Evolutionary conservation across 2,113 vertebrate species (phyloP), one percentile per base, ranked within the genome.

Genomic region (Hoplias malabaricus): DNA sequence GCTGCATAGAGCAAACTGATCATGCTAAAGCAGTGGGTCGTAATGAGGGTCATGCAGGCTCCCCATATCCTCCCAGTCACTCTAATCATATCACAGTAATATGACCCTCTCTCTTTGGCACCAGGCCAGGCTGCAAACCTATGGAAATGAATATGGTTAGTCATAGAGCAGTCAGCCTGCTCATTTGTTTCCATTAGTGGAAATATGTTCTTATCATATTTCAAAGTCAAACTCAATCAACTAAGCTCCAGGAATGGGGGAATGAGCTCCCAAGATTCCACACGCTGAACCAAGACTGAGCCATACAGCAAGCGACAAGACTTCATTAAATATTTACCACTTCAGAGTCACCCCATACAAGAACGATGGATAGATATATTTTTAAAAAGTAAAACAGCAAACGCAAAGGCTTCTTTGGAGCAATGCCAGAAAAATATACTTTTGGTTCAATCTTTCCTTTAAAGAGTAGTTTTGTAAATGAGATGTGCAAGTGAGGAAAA

Each of bases 151-250:
- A 70, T 71, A 69, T 65, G 48, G 72, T 78, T 75, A 66, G 34
- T 79, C 21, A 66, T 14, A 70, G 14, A 7, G 4, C 57, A 6
- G 29, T 62, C 65, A 57, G 29, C 21, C 40, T 21, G 23, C 29
- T 38, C 56, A 78, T 82, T 75, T 56, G 70, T 75, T 78, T 77
- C 74, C 69, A 77, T 81, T 69, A 78, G 62, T 19, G 14, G 34
- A 73, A 72, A 46, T 73, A 73, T 72, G 13, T 73, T 68, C 69
- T 65, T 71, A 70, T 70, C 66, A 63, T 65, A 80, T 76, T 75
- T 80, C 73, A 80, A 76, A 69, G 73, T 80, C 72, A 76, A 57
- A 56, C 69, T 76, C 63, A 75, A 69, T 80, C 63, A 69, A 65
- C 13, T 36, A 23, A 40, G 71, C 23, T 75, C 33, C 34, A 12